phyloP scores from a whole-genome alignment of 2,797 vertebrate genomes.

The Dallia pectoralis region DNA sequence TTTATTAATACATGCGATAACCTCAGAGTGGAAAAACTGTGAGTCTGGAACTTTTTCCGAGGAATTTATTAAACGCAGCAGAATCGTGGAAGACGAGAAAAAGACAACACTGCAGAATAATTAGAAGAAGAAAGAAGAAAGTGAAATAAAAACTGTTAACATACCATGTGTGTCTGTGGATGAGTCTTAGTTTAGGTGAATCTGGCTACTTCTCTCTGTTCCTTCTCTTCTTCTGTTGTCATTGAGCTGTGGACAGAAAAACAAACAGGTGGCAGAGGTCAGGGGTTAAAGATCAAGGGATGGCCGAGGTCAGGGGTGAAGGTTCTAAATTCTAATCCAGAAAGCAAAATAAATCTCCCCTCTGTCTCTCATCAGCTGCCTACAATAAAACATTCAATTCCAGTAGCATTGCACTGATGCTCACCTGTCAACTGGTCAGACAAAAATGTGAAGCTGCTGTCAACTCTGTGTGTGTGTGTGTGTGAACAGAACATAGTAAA shows the following conservation, averaged over 20 bases:
- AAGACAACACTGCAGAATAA: not conserved
- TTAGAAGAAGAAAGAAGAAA: conserved; percentile 1
- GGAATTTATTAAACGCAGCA: not conserved
- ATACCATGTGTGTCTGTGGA: conserved; percentile 67
- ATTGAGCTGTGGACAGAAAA: conserved; percentile 68
- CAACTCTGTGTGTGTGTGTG: conserved; percentile 28
- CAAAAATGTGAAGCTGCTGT: conserved; percentile 7
- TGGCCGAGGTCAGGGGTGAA: conserved; percentile 49
- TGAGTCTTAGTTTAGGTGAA: conserved; percentile 68
- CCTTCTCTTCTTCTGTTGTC: conserved; percentile 66
- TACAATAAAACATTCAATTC: too few relatives aligned
- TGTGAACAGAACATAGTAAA: too few relatives aligned
- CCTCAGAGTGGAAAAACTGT: not conserved
- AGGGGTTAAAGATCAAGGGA: conserved; percentile 25
- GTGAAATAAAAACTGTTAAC: not conserved
- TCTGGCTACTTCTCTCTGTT: conserved; percentile 56
- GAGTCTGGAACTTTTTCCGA: not conserved
- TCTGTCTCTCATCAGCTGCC: too few relatives aligned
- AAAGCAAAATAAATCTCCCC: too few relatives aligned
- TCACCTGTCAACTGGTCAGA: conserved; percentile 51
- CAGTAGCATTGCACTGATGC: conserved; percentile 58
- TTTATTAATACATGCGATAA: not conserved
- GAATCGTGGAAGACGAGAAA: conserved; percentile 5
- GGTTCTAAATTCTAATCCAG: not conserved
- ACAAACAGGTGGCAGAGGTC: conserved; percentile 54